A percentile compares a stretch with the other conserved stretches of the same genome.
Conservation (phyloP, 2,888 invertebrate genomes). For the Eristalis tenax region DNA sequence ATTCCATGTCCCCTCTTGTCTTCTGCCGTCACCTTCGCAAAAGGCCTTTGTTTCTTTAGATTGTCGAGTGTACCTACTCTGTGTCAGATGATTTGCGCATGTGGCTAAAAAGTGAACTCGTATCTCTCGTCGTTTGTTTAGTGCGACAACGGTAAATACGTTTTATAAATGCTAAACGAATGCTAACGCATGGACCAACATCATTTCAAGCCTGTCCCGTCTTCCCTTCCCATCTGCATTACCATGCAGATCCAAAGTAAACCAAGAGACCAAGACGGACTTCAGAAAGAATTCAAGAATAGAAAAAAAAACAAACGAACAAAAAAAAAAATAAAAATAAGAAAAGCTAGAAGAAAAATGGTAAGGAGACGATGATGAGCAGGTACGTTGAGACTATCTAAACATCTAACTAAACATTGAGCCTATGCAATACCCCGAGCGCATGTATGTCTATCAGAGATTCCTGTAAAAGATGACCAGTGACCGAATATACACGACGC, state of each 20-base stretch:
- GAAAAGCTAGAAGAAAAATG: background rate
- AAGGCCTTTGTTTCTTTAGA: background rate
- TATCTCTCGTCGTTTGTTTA: slow-evolving; percentile 44
- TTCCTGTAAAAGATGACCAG: slow-evolving; percentile 50
- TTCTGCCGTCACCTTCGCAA: background rate
- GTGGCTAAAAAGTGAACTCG: background rate
- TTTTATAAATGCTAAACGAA: slow-evolving; percentile 62
- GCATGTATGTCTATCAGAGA: slow-evolving; percentile 42
- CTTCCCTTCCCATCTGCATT: background rate
- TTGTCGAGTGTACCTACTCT: background rate
- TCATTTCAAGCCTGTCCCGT: background rate
- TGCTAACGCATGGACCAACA: slow-evolving; percentile 27
- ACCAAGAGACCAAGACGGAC: slow-evolving; percentile 15
- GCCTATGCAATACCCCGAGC: slow-evolving; percentile 15
- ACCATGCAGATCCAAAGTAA: slow-evolving; percentile 1
- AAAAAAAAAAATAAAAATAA: background rate
- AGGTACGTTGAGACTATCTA: slow-evolving; percentile 54
- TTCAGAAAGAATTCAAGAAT: slow-evolving; percentile 16
- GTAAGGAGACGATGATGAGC: slow-evolving; percentile 37
- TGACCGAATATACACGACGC: slow-evolving; percentile 47
- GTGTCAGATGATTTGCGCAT: background rate
- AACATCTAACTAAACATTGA: slow-evolving; percentile 57
- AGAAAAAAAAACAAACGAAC: background rate
- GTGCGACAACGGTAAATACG: slow-evolving; percentile 70
- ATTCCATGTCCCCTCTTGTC: background rate